phyloP scores from a whole-genome alignment of 2,113 vertebrate genomes.

The Xenotilapia leptura region DNA sequence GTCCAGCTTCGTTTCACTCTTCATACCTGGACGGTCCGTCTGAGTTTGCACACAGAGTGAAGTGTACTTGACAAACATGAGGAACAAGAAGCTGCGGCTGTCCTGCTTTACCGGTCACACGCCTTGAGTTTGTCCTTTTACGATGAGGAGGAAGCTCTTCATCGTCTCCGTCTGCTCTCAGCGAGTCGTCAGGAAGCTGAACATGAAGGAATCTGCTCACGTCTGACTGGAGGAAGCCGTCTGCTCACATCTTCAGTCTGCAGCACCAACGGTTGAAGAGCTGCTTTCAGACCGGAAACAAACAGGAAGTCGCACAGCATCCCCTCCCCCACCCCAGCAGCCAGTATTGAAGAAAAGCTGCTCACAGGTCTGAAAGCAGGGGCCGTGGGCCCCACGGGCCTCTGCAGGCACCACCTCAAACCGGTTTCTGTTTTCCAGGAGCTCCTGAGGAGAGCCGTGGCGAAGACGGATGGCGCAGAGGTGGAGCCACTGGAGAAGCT shows the following conservation, averaged over 20 bases:
- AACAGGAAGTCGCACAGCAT: neutral
- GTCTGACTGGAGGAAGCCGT: neutral
- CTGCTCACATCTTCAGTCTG: neutral
- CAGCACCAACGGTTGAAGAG: neutral
- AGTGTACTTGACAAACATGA: neutral
- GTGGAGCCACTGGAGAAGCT: constrained; percentile 45
- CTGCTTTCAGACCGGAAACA: neutral
- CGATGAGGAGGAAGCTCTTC: neutral
- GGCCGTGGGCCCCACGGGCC: accelerated
- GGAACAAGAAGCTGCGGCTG: neutral
- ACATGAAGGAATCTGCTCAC: neutral
- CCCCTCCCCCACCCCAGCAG: neutral
- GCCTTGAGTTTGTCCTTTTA: neutral
- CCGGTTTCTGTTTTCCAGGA: neutral
- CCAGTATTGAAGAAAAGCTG: neutral
- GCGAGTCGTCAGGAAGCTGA: neutral
- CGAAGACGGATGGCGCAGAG: neutral
- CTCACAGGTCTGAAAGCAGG: neutral
- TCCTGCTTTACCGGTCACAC: neutral
- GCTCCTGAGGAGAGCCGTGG: neutral
- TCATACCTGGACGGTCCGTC: neutral
- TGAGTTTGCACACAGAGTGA: neutral
- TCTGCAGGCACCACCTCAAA: neutral
- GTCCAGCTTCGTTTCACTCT: neutral
- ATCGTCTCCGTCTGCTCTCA: neutral